Evolutionary conservation across 23 tunicate species (phyloP), one percentile per base, ranked within the genome.

Genomic region (Styela clava): DNA sequence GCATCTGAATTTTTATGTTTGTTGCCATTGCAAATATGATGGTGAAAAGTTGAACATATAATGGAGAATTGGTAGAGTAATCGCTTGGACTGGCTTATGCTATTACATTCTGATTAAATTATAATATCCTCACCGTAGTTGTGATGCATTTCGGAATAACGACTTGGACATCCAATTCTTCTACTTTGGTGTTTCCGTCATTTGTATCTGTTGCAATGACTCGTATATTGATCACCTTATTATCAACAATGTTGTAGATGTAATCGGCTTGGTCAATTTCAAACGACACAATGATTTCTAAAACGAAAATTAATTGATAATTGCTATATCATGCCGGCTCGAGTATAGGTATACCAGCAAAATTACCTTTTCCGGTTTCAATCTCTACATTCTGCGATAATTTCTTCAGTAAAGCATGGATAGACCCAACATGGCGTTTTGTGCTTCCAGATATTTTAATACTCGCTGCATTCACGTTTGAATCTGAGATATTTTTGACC

Each of bases 391-490:
- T 69, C 44, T 74, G 56, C 68, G 3, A 27, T 19, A 3, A 27
- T 28, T 74, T 78, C 73, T 69, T 83, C 34, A 88, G 19, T 0
- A 82, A 33, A 44, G 87, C 74, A 33, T 86, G 81, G 29, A 37
- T 51, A 16, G 64, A 2, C 24, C 81, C 81, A 52, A 52, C 64
- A 52, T 76, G 81, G 36, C 81, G 81, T 29, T 76, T 76, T 30
- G 44, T 2, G 9, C 76, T 77, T 35, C 29, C 68, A 27, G 34
- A 22, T 27, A 24, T 34, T 0, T 76, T 76, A 35, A 71, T 71
- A 12, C 56, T 44, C 5, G 29, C 35, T 12, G 12, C 77, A 21
- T 71, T 71, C 2, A 71, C 31, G 81, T 23, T 44, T 35, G 35
- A 33, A 7, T 76, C 81, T 21, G 81, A 33, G 31, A 76, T 26